A percentile compares a stretch with the other conserved stretches of the same genome.
These are phyloP conservation scores for Drosophila birchii DNA, from an alignment of 2,888 invertebrate genomes.

Conservation along the genomic window DNA sequence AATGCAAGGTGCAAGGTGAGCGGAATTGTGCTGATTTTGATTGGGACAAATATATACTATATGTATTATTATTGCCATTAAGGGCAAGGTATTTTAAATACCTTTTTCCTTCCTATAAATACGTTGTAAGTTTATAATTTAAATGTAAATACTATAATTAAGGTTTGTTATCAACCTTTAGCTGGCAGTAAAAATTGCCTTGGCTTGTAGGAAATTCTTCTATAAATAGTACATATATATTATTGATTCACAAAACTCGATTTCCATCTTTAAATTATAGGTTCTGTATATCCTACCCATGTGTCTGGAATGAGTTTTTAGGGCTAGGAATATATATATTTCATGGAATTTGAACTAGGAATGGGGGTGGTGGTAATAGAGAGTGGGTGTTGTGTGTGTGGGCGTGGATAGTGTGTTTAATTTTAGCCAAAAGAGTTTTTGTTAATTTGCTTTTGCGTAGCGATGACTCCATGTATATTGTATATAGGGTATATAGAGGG, in stretches of 20 bases:
- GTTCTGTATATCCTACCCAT: background rate
- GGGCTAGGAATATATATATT: background rate
- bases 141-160: background rate
- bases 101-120: background rate
- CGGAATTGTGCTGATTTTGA: background rate
- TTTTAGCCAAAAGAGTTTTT: constrained; percentile 33
- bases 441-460: constrained; percentile 25
- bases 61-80: background rate
- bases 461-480: constrained; percentile 35
- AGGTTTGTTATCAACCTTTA: background rate
- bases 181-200: background rate
- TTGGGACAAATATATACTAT: too few relatives aligned
- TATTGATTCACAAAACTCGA: background rate
- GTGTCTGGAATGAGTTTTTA: constrained; percentile 1
- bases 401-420: constrained; percentile 21
- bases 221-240: background rate
- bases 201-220: background rate
- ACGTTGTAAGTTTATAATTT: too few relatives aligned
- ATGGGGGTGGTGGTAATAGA: background rate
- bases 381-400: background rate
- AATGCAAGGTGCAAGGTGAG: constrained; percentile 8
- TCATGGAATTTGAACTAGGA: background rate
- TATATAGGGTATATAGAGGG: background rate
- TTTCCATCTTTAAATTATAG: background rate
- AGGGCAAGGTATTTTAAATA: background rate